Evolutionary conservation across 1,140 invertebrate species (phyloP), one percentile per base, ranked within the genome.

Genomic region (Ceratosolen fusciceps): DNA sequence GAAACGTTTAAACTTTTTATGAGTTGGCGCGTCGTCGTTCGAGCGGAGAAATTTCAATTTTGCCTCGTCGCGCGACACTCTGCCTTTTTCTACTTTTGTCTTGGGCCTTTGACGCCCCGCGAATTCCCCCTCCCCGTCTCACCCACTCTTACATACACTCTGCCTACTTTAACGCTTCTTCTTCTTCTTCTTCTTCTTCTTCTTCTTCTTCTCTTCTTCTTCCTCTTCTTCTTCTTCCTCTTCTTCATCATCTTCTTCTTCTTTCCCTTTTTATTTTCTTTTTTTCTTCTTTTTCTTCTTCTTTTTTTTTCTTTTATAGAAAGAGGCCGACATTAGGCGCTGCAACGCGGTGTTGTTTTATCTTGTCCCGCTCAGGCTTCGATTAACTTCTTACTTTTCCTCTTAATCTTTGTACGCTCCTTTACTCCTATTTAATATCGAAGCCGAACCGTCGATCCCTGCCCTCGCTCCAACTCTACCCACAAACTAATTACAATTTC

Each of bases 1-100:
- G 85, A 88, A 89, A 87, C 88, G 87, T 88, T 88, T 89, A 89
- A 88, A 89, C 87, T 90, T 90, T 90, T 90, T 90, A 90, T 89
- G 88, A 90, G 87, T 89, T 89, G 87, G 85, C 88, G 87, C 87
- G 87, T 89, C 88, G 86, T 83, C 86, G 86, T 85, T 89, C 87
- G 85, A 89, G 88, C 86, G 86, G 82, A 86, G 87, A 87, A 88
- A 89, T 90, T 90, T 89, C 89, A 90, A 90, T 90, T 90, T 89
- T 87, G 87, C 85, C 87, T 80, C 83, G 81, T 75, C 77, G 74
- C 54, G 39, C 67, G 67, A 37, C 78, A 43, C 31, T 52, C 62
- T 39, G 43, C 56, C 29, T 67, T 65, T 62, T 80, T 80, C 49
- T 60, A 49, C 80, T 68, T 72, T 68, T 70, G 74, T 68, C 47